These are phyloP conservation scores for Exephanes ischioxanthus DNA, from an alignment of 2,888 invertebrate species.

Conservation along the genomic window DNA sequence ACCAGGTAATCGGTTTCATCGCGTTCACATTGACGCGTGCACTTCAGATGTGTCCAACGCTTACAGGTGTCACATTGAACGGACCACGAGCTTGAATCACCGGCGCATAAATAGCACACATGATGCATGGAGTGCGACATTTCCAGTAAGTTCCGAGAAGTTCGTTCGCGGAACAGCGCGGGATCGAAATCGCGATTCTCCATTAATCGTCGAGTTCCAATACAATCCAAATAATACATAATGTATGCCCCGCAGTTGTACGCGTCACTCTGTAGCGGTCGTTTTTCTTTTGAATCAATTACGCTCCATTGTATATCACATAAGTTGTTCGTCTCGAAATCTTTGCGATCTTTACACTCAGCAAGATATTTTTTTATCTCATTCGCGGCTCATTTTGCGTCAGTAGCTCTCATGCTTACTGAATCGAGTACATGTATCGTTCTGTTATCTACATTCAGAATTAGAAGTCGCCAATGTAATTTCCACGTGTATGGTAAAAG, in stretches of 20 bases:
- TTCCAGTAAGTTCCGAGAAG: not conserved
- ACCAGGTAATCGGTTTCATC: not conserved
- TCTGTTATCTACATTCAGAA: slow-evolving; percentile 13
- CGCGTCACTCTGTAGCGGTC: not conserved
- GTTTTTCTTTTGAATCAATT: not conserved
- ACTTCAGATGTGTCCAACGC: too few species aligned
- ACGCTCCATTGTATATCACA: slow-evolving; percentile 13
- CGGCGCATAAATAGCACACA: too few species aligned
- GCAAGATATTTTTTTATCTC: not conserved
- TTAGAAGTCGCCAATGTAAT: slow-evolving; percentile 5
- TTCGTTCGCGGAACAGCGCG: not conserved
- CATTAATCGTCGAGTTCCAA: slow-evolving; percentile 1
- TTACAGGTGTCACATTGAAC: too few species aligned
- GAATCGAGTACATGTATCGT: slow-evolving; percentile 21
- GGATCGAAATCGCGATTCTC: slow-evolving; percentile 8
- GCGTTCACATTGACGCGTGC: not conserved
- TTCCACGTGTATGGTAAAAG: slow-evolving; percentile 14
- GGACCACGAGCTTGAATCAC: too few species aligned
- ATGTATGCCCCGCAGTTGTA: slow-evolving; percentile 10
- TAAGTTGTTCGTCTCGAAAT: slow-evolving; percentile 2
- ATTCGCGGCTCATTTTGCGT: not conserved
- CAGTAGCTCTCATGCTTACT: not conserved
- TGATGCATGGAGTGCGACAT: slow-evolving; percentile 2
- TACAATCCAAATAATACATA: slow-evolving; percentile 6
- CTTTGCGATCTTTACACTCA: not conserved